phyloP scores from a whole-genome alignment of 2,113 vertebrate species.

The Promerops cafer region DNA sequence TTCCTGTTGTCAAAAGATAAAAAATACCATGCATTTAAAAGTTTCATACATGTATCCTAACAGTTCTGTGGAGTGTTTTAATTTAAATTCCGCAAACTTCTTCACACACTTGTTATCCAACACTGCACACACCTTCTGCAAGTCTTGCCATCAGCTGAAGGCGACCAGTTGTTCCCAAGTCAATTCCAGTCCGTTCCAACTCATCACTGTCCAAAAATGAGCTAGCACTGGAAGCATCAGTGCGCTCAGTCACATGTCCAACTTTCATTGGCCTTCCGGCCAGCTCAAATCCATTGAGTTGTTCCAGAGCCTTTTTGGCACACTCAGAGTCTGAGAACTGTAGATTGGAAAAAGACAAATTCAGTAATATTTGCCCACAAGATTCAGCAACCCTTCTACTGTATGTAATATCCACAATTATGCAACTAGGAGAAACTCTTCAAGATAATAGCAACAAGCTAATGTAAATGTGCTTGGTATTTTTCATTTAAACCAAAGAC shows the following conservation, averaged over 20 bases:
- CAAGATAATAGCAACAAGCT: not conserved
- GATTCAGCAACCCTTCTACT: not conserved
- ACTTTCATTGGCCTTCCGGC: slow-evolving; percentile 97
- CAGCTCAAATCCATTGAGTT: slow-evolving; percentile 93
- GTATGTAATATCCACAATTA: not conserved
- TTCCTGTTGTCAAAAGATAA: not conserved
- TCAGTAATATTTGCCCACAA: not conserved
- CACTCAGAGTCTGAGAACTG: slow-evolving; percentile 94
- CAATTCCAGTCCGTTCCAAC: slow-evolving; percentile 90
- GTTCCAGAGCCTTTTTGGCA: slow-evolving; percentile 95
- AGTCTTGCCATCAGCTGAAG: slow-evolving; percentile 95
- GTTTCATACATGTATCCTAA: not conserved
- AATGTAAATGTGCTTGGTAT: not conserved
- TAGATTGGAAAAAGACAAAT: not conserved
- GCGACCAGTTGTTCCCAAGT: slow-evolving; percentile 91
- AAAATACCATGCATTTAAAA: not conserved
- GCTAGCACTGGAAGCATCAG: slow-evolving; percentile 85
- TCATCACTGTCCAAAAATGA: slow-evolving; percentile 94
- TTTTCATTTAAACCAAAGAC: not conserved
- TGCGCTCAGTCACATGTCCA: slow-evolving; percentile 93
- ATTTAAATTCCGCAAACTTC: not conserved
- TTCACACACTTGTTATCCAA: not conserved
- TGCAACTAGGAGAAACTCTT: fast-evolving
- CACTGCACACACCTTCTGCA: slow-evolving; percentile 80
- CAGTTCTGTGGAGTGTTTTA: not conserved